These are phyloP conservation scores for Aphidoletes aphidimyza DNA, from an alignment of 2,888 invertebrate species.

Conservation along the genomic window DNA sequence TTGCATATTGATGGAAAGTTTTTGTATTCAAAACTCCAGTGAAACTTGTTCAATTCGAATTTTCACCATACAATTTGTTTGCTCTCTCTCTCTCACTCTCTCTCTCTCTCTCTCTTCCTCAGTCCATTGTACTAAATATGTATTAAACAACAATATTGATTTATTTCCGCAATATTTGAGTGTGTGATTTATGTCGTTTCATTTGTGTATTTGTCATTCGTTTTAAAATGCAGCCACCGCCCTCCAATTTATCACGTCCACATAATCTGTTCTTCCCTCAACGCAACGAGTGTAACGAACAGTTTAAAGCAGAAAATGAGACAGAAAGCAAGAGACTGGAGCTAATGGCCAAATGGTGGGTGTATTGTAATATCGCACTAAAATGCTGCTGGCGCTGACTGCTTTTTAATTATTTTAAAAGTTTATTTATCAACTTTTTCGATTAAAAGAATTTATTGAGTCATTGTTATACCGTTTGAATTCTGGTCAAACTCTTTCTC, in stretches of 20 bases:
- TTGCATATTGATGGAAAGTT: too few relatives aligned
- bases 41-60: too few relatives aligned
- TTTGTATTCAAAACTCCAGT: too few relatives aligned
- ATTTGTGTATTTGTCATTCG: background rate
- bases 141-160: too few relatives aligned
- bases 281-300: background rate
- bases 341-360: background rate
- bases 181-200: too few relatives aligned
- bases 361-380: background rate
- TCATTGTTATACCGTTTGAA: slow-evolving; percentile 6
- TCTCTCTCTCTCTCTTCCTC: too few relatives aligned
- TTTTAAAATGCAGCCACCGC: background rate
- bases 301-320: background rate
- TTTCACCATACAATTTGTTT: too few relatives aligned
- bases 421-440: background rate
- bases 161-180: background rate
- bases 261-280: background rate
- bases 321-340: background rate
- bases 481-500: background rate
- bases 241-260: background rate
- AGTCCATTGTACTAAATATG: too few relatives aligned
- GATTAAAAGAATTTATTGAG: slow-evolving; percentile 28
- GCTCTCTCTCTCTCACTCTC: too few relatives aligned
- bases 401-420: background rate
- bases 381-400: too few relatives aligned